Base-by-base conservation (phyloP, 2,888 invertebrate genomes). In the Apodemia mormo region DNA sequence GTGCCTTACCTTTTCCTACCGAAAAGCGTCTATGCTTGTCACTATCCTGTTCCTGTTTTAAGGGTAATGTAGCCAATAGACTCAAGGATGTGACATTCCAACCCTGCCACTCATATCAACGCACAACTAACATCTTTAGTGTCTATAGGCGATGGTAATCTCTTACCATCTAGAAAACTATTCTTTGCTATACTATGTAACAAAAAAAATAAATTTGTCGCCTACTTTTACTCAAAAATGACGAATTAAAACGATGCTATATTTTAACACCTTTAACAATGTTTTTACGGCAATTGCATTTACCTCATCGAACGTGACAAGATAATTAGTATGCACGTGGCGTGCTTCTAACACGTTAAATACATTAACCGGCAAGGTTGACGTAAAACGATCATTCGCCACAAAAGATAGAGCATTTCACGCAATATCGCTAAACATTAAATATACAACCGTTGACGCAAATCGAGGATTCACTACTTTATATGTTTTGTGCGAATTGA, bases 361-460 rank as follows among this genome's bases (percentile, higher is more conserved):
- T 76, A 73, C 82, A 83, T 82, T 84, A 82, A 82, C 80, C 78
- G 75, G 10, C 66, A 65, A 70, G 76, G 81, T 80, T 85, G 85
- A 86, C 87, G 86, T 82, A 40, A 83, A 82, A 71, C 76, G 75
- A 71, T 75, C 76, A 78, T 80, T 81, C 76, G 76, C 45, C 75
- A 73, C 76, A 77, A 77, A 82, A 81, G 79, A 85, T 82, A 82
- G 80, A 80, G 75, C 77, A 79, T 81, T 89, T 91, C 80, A 79
- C 89, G 79, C 73, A 71, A 70, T 74, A 64, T 73, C 77, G 88
- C 87, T 92, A 92, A 92, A 80, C 75, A 75, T 70, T 80, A 74
- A 76, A 76, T 84, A 89, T 77, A 89, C 85, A 86, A 56, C 68
- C 69, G 77, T 82, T 90, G 89, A 90, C 91, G 91, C 84, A 90